Base-by-base conservation (phyloP, 2,113 vertebrate genomes). In the Rhegmatorhina hoffmannsi region DNA sequence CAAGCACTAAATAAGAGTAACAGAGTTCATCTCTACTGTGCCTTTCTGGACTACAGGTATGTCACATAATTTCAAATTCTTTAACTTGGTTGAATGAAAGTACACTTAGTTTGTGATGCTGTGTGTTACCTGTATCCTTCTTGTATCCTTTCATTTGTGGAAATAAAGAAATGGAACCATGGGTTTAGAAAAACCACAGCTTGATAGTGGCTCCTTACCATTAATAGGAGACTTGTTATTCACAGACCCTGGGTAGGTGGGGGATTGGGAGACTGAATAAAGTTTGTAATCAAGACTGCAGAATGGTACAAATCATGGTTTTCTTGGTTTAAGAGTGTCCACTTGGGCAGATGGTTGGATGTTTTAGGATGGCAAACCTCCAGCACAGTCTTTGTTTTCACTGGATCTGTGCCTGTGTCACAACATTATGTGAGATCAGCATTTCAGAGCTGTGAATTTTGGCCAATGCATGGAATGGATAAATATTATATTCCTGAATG, bases 11-110 rank as follows among this genome's bases (percentile, higher is more conserved):
- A 99, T 43, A 92, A 97, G 79, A 99, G 98, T 95, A 99, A 98
- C 94, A 97, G 95, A 82, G 97, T 99, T 75, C 98, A 98, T 90
- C 98, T 99, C 33, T 99, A 99, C 97, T 99, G 99, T 6, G 99
- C 98, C 36, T 99, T 99, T 95, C 96, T 99, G 97, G 98, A 99
- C 96, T 99, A 99, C 74, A 99, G 99, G 99, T 99, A 98, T 13
- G 97, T 94, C 44, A 25, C 3, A 4, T 16, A 15, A 78, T 56
- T 95, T 77, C 25, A 59, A 28, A 13, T 50, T 38, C 34, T 53
- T 77, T 40, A 40, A 26, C 10, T 33, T 20, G 18, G 3, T 36
- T 76, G 56, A 63, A 74, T 55, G 29, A 20, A 56, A 43, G 64
- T 53, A 3, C 15, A 7, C 9, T 38, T 12, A 4, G 2, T 58